These are phyloP conservation scores for Mystacornis crossleyi DNA, from an alignment of 2,113 vertebrate species.

Conservation along the genomic window DNA sequence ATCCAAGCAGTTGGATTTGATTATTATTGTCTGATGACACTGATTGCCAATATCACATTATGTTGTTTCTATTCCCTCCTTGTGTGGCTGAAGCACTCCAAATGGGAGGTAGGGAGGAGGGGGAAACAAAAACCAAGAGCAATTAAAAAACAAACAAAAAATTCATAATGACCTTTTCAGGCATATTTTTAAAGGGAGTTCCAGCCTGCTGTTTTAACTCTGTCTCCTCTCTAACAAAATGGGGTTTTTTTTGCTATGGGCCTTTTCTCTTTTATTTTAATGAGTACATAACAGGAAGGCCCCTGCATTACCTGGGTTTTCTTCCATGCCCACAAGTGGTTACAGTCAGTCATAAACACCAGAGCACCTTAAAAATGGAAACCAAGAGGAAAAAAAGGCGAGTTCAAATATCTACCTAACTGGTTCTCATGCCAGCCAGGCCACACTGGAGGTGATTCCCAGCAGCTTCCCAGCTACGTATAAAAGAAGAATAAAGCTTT, in stretches of 20 bases:
- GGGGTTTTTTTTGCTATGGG: background rate
- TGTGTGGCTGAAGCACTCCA: background rate
- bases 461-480: background rate
- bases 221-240: background rate
- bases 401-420: background rate
- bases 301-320: background rate
- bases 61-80: background rate
- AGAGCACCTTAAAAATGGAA: background rate
- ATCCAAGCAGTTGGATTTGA: background rate
- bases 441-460: background rate
- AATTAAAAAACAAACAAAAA: slow-evolving; percentile 15
- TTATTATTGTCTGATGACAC: background rate
- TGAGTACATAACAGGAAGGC: background rate
- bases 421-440: background rate
- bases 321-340: background rate
- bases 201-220: background rate
- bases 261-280: background rate
- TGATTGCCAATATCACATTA: background rate
- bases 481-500: background rate
- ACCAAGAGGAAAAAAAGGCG: background rate
- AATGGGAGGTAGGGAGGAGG: background rate
- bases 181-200: background rate
- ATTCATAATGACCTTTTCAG: background rate
- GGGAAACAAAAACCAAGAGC: background rate
- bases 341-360: background rate